Base-by-base conservation (phyloP, 2,113 vertebrate species). In the Suncus etruscus region DNA sequence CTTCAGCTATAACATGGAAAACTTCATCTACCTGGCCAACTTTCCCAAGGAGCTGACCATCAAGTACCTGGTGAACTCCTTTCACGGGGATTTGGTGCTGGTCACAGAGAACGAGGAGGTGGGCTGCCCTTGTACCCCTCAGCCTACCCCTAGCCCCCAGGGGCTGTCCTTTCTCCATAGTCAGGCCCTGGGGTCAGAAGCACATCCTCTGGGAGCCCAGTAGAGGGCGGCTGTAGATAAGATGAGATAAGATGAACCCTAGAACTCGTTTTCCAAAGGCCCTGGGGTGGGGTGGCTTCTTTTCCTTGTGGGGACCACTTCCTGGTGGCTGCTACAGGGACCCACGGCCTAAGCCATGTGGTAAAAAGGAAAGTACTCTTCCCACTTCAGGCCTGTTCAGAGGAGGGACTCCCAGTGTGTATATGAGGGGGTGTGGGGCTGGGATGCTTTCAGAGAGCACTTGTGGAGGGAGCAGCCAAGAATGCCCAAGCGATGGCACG, bases 41-140 rank as follows among this genome's bases (percentile, higher is more conserved):
- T 97, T 97, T 63, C 96, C 96, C 11, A 79, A 51, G 27, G 29
- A 91, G 1, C 82, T 79, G 1, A 10, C 50, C 83, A 95, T 97
- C 95, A 97, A 96, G 65, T 96, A 97, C 65, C 51, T 97, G 78
- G 58, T 96, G 69, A 95, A 86, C 69, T 97, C 97, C 0, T 97
- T 84, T 58, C 47, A 0, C 0, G 97, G 97, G 27, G 66, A 95
- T 0, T 25, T 94, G 6, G 94, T 78, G 48, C 50, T 94, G 12
- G 96, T 97, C 94, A 97, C 97, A 0, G 96, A 97, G 18, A 54
- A 10, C 0, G 97, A 97, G 31, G 95, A 97, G 96, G 97, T 97
- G 66, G 3, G 85, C 74, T 84, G 31, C 86, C 68, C 45, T 39
- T 31, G 58, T 6, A 32, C 68, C 65, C 79, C n/a, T 78, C 48